These are phyloP conservation scores for Camponotus pennsylvanicus DNA, from an alignment of 1,140 invertebrate genomes.

Conservation along the genomic window DNA sequence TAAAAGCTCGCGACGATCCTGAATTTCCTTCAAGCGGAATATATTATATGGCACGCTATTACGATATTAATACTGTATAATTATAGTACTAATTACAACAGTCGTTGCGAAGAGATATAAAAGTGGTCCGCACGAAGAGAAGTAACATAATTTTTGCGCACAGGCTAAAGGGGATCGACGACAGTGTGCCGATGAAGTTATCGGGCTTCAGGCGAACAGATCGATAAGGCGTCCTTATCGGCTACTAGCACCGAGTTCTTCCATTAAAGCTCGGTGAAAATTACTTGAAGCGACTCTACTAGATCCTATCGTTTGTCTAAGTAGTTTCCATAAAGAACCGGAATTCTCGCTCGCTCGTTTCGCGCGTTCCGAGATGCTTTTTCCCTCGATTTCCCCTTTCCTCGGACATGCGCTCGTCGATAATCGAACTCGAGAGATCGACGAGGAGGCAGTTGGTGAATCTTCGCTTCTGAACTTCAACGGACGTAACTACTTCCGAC, in stretches of 20 bases:
- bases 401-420: neutral
- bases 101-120: neutral
- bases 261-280: conserved; percentile 67
- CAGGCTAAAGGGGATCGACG: neutral
- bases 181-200: conserved; percentile 8
- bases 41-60: neutral
- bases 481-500: conserved; percentile 27
- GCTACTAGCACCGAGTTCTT: neutral
- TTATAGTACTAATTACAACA: neutral
- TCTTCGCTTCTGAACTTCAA: conserved; percentile 43
- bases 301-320: conserved; percentile 67
- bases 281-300: conserved; percentile 58
- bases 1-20: neutral
- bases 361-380: conserved; percentile 34
- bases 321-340: conserved; percentile 64
- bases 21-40: conserved; percentile 6
- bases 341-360: conserved; percentile 44
- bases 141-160: neutral
- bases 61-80: neutral
- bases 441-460: conserved; percentile 39
- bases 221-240: conserved; percentile 63
- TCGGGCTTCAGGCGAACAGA: conserved; percentile 22
- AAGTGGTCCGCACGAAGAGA: neutral
- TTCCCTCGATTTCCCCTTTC: conserved; percentile 35
- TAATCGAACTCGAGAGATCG: conserved; percentile 45